phyloP scores from a whole-genome alignment of 1,140 invertebrate species.

The Aphidius ervi region DNA sequence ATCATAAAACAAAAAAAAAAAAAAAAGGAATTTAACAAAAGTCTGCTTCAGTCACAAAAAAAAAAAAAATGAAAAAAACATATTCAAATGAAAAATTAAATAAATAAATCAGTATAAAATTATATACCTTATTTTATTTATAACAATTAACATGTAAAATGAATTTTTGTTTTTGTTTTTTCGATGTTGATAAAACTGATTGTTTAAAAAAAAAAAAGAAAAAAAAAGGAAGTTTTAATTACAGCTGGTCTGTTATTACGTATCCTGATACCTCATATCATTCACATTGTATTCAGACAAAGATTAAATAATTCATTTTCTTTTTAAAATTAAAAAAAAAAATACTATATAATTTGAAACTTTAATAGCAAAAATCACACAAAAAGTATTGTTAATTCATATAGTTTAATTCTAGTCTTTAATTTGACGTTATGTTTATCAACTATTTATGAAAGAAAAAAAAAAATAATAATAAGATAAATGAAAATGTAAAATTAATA shows the following conservation, averaged over 20 bases:
- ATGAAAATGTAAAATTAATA: conserved; percentile 2
- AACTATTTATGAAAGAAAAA: conserved; percentile 23
- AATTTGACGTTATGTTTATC: conserved; percentile 25
- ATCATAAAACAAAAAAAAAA: neutral
- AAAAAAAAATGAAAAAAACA: too few relatives aligned
- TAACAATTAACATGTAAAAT: too few relatives aligned
- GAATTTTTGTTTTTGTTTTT: too few relatives aligned
- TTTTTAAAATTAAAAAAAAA: neutral
- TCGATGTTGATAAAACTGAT: too few relatives aligned
- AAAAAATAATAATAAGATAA: neutral
- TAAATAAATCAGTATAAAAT: neutral
- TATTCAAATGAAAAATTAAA: neutral
- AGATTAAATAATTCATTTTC: neutral
- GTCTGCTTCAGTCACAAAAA: neutral
- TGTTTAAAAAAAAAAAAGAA: too few relatives aligned
- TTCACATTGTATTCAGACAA: neutral
- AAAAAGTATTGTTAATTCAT: conserved; percentile 23
- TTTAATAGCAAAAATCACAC: conserved; percentile 15
- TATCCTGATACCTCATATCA: conserved; percentile 4
- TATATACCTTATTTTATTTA: too few relatives aligned
- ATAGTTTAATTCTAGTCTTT: conserved; percentile 26
- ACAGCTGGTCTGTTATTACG: conserved; percentile 1
- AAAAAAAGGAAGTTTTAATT: neutral
- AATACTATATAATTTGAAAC: neutral
- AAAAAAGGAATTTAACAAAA: conserved; percentile 4